Percentiles rank a stretch among this genome's conserved stretches.
Conservation (phyloP, 2,888 invertebrate species). For the Drosophila stalkeri region DNA sequence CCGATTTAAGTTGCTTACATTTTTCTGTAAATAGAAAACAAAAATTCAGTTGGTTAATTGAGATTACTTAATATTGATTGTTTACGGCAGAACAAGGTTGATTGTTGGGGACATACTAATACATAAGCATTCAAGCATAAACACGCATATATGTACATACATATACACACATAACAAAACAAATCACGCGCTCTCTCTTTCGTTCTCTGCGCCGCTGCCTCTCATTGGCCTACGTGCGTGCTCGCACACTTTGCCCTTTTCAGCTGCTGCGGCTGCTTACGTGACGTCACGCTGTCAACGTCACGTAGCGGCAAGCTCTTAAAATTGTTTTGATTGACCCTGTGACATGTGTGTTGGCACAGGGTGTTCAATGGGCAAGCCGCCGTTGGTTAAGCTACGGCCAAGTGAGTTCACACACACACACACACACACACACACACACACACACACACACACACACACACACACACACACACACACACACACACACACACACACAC, state of each 20-base stretch:
- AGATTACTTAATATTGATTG: neutral
- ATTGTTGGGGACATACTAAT: conserved; percentile 21
- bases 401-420: conserved; percentile 43
- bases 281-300: conserved; percentile 53
- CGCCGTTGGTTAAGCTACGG: conserved; percentile 41
- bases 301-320: conserved; percentile 36
- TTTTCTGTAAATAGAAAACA: conserved; percentile 73
- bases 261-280: conserved; percentile 26
- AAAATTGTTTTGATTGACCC: conserved; percentile 49
- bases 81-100: conserved; percentile 19
- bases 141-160: neutral
- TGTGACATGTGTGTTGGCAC: conserved; percentile 49
- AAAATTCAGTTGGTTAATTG: conserved; percentile 3
- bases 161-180: neutral
- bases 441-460: no score
- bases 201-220: conserved; percentile 4
- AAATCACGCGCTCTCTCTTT: neutral
- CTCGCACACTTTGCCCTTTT: conserved; percentile 35
- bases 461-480: no score
- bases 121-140: neutral
- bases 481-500: conserved; percentile 10
- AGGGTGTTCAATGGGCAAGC: conserved; percentile 44
- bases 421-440: no score
- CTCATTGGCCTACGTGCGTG: conserved; percentile 59
- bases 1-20: conserved; percentile 82